Percentiles rank a stretch among this genome's conserved stretches.
These are phyloP conservation scores for Hedya salicella DNA, from an alignment of 2,888 invertebrate genomes.

Conservation along the genomic window DNA sequence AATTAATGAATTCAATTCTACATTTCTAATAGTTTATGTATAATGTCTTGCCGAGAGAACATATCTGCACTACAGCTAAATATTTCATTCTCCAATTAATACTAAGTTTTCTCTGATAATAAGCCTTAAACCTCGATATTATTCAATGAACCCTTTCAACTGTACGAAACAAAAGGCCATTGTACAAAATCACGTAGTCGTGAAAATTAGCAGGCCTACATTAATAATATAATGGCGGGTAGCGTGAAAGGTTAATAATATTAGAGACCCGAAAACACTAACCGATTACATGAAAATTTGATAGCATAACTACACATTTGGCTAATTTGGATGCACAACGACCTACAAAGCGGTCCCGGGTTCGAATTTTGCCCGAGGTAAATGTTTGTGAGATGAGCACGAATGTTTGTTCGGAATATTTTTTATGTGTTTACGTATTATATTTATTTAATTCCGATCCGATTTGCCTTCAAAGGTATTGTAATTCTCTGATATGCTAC, in stretches of 20 bases:
- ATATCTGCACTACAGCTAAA: neutral
- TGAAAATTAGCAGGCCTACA: neutral
- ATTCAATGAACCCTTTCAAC: slow-evolving; percentile 21
- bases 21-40: no score
- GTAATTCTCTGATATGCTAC: no score
- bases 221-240: neutral
- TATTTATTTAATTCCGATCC: no score
- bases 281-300: neutral
- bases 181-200: slow-evolving; percentile 12
- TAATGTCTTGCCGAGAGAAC: neutral
- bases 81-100: neutral
- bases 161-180: slow-evolving; percentile 9
- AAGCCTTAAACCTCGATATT: neutral
- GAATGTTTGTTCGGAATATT: no score
- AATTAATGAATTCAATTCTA: neutral
- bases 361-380: no score
- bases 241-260: neutral
- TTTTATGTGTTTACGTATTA: no score
- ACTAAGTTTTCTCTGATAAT: slow-evolving; percentile 6
- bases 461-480: no score
- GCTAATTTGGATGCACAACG: no score
- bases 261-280: neutral
- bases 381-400: no score
- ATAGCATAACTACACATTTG: no score
- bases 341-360: no score